Evolutionary conservation across 2,113 vertebrate genomes (phyloP).

Genomic region (human (Homo sapiens)): DNA sequence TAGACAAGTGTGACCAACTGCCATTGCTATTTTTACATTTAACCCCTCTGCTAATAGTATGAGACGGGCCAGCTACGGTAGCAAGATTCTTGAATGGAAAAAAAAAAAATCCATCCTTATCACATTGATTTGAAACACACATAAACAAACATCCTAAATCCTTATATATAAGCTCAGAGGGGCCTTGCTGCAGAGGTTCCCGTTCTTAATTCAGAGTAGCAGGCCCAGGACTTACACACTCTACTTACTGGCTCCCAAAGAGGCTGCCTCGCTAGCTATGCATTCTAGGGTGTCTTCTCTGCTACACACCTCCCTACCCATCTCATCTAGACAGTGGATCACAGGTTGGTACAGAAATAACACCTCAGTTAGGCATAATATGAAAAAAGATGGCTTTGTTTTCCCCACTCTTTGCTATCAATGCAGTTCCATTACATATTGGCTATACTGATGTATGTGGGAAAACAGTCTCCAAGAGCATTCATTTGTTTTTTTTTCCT

Average conservation of each 20-base stretch:
- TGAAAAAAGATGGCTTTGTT: not conserved
- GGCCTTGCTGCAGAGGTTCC: too few species aligned
- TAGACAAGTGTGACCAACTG: not conserved
- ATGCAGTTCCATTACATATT: accelerated
- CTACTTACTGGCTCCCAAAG: accelerated
- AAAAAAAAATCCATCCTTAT: not conserved
- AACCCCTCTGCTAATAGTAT: not conserved
- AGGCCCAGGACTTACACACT: not conserved
- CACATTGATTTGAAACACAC: not conserved
- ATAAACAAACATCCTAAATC: not conserved
- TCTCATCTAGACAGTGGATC: not conserved
- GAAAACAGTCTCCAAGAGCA: not conserved
- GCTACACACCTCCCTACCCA: not conserved
- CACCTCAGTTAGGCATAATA: not conserved
- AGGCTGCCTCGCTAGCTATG: not conserved
- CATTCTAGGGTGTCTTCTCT: not conserved
- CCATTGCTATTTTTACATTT: not conserved
- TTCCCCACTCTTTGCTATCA: not conserved
- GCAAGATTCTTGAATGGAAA: not conserved
- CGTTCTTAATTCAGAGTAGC: not conserved
- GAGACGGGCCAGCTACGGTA: not conserved
- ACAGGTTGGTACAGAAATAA: not conserved
- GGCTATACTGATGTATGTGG: not conserved
- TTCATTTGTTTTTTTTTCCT: accelerated
- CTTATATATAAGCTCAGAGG: accelerated